Evolutionary conservation across 1,140 invertebrate species (phyloP), one percentile per base, ranked within the genome.

Genomic region (Conus ventricosus): DNA sequence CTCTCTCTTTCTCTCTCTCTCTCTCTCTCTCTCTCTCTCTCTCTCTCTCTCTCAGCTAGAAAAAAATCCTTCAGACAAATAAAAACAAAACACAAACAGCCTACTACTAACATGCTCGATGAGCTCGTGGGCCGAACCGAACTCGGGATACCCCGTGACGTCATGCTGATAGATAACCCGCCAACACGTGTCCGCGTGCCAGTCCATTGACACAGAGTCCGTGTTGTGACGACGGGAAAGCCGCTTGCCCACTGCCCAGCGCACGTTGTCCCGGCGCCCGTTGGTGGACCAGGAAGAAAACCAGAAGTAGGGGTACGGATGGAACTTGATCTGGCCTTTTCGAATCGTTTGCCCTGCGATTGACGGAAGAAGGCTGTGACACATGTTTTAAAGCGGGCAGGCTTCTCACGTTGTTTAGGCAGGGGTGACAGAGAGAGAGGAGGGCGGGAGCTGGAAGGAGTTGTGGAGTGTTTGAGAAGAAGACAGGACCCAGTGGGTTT

Each of bases 161-260:
- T 90, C 89, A 80, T 90, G 76, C 23, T 80, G 39, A 76, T 88
- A 90, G 17, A 88, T 78, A 0, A 25, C 55, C 7, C 89, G 54
- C 89, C 89, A 90, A 85, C 89, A 90, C 10, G 85, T 82, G 87
- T 90, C 89, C 10, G 89, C 89, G 63, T 90, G 87, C 89, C 89
- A 90, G 84, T 90, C 89, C 10, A 90, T 2, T 0, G 89, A 75
- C 27, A 83, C 84, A 7, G 51, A 75, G 87, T 90, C 89, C 7
- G 60, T 60, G 75, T 90, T 90, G 84, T 88, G 87, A 7, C 71
- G 75, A 4, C 80, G 60, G 60, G 87, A 25, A 17, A 39, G 54
- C 75, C 84, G 55, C 15, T 60, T 23, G 55, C 81, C 71, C 13
- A 88, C 6, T 13, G 84, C 17, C 89, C 89, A 90, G 39, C 89